phyloP scores from a whole-genome alignment of 2,888 invertebrate species.

The Phytoseiulus persimilis region DNA sequence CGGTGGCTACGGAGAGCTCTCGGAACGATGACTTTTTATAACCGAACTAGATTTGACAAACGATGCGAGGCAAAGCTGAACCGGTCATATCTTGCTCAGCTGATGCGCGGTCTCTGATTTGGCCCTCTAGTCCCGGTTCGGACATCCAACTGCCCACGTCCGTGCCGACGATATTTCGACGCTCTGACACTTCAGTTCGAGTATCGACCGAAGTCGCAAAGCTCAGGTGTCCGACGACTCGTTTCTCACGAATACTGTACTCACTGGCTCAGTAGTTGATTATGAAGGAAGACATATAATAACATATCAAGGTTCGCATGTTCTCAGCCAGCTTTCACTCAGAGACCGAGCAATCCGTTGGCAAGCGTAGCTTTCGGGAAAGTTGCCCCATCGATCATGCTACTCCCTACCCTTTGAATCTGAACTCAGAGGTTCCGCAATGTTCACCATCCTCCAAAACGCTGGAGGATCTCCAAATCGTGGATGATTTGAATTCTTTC shows the following conservation, averaged over 20 bases:
- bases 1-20: no score
- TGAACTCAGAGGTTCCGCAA: background rate
- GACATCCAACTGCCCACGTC: background rate
- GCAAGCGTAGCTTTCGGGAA: background rate
- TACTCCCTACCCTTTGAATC: background rate
- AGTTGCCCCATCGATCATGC: background rate
- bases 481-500: background rate
- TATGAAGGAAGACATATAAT: background rate
- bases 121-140: background rate
- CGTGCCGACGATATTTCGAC: background rate
- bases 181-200: background rate
- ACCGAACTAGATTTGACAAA: background rate
- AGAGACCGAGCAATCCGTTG: background rate
- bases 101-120: background rate
- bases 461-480: background rate
- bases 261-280: background rate
- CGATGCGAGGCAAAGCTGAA: background rate
- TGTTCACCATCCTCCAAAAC: background rate
- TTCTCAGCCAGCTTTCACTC: background rate
- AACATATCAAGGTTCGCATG: background rate
- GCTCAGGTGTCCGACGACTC: background rate
- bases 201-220: background rate
- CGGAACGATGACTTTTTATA: background rate
- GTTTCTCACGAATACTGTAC: slow-evolving; percentile 5
- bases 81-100: background rate